Evolutionary conservation across 2,113 vertebrate genomes (phyloP).

Genomic region (Haemorhous mexicanus): DNA sequence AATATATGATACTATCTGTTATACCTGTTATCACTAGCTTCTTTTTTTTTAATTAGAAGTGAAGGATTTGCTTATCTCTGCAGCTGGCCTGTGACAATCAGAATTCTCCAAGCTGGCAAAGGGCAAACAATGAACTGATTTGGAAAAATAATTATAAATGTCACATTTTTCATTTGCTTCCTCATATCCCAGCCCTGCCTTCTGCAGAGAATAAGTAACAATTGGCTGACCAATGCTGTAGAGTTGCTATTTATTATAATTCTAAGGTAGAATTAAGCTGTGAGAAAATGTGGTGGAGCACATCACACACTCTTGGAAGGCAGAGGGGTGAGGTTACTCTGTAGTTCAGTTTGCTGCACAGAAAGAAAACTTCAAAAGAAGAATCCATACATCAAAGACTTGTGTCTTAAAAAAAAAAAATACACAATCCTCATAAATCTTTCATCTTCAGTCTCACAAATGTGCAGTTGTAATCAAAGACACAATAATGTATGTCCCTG

Average conservation of each 20-base stretch:
- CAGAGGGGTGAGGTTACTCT: not conserved
- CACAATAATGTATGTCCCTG: not conserved
- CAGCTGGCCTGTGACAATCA: not conserved
- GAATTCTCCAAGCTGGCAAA: not conserved
- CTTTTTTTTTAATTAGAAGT: not conserved
- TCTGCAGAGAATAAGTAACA: not conserved
- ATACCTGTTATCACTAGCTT: not conserved
- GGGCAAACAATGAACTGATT: not conserved
- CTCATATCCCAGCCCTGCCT: not conserved
- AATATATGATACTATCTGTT: not conserved
- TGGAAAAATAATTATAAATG: not conserved
- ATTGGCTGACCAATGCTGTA: not conserved
- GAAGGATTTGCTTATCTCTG: constrained; percentile 1
- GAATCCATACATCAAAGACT: not conserved
- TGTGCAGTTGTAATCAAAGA: not conserved
- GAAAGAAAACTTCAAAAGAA: not conserved
- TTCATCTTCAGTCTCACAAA: not conserved
- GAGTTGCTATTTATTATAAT: not conserved
- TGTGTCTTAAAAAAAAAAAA: not conserved
- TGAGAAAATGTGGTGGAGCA: not conserved
- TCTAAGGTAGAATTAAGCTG: not conserved
- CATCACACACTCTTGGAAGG: not conserved
- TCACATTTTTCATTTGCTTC: not conserved
- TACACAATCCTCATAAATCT: not conserved
- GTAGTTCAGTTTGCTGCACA: not conserved